Evolutionary conservation across 2,888 invertebrate species (phyloP).

Genomic region (Endotricha flammealis): DNA sequence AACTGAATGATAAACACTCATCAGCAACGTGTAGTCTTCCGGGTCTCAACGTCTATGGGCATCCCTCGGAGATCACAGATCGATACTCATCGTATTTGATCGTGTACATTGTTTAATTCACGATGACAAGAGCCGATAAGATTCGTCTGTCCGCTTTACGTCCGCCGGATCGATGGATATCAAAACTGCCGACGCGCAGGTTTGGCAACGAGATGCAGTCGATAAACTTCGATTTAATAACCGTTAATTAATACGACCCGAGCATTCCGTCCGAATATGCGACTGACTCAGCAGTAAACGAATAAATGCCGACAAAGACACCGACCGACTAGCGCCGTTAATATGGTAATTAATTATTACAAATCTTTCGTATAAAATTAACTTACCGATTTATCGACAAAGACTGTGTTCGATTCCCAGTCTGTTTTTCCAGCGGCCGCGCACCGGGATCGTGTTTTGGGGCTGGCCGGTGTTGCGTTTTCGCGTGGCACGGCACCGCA

Average conservation of each 20-base stretch:
- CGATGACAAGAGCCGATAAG: constrained; percentile 71
- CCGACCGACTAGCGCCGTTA: constrained; percentile 66
- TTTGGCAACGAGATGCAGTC: constrained; percentile 73
- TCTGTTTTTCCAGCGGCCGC: constrained; percentile 24
- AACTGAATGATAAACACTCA: constrained; percentile 28
- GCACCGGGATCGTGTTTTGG: constrained; percentile 16
- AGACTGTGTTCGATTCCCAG: constrained; percentile 6
- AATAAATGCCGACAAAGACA: constrained; percentile 69
- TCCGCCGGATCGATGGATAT: constrained; percentile 50
- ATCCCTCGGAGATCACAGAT: constrained; percentile 41
- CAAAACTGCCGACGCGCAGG: constrained; percentile 64
- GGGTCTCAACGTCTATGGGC: constrained; percentile 30
- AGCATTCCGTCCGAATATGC: constrained; percentile 67
- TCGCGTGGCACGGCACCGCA: constrained; percentile 33
- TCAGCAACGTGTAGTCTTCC: constrained; percentile 29
- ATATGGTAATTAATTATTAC: constrained; percentile 75
- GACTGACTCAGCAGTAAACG: constrained; percentile 67
- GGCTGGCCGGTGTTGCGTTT: constrained; percentile 20
- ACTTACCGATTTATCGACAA: constrained; percentile 50
- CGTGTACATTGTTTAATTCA: constrained; percentile 69
- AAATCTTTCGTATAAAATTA: constrained; percentile 64
- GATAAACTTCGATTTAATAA: constrained; percentile 76
- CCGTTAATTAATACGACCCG: constrained; percentile 75
- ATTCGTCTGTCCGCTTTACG: constrained; percentile 50
- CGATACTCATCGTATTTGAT: constrained; percentile 67